phyloP scores from a whole-genome alignment of 92 coral and sea anemone species.

The Parazoanthus swiftii region DNA sequence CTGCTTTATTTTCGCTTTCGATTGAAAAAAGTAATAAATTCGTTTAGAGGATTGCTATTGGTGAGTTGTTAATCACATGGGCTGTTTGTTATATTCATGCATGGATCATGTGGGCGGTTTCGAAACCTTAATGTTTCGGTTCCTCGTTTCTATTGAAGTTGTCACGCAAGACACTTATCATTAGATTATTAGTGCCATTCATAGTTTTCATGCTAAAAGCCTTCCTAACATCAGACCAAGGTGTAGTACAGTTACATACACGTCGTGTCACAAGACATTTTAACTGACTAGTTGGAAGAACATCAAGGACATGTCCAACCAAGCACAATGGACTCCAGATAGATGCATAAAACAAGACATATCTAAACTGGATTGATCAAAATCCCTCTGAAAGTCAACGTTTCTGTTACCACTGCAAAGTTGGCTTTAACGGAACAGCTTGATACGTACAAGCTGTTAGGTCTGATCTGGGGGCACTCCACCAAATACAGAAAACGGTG shows the following conservation, averaged over 20 bases:
- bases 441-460: neutral
- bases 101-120: neutral
- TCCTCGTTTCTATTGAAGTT: too few relatives aligned
- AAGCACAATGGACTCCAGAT: neutral
- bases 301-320: neutral
- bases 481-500: too few relatives aligned
- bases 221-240: neutral
- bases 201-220: neutral
- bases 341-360: neutral
- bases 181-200: neutral
- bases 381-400: neutral
- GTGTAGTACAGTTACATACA: too few relatives aligned
- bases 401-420: neutral
- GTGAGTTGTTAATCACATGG: neutral
- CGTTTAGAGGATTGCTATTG: neutral
- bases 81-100: neutral
- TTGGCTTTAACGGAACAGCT: too few relatives aligned
- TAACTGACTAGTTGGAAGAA: neutral
- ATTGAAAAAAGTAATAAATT: neutral
- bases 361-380: neutral
- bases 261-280: neutral
- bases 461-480: neutral
- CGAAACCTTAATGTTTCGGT: neutral
- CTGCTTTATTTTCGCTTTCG: neutral
- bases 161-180: neutral